Conservation (phyloP, 1,140 invertebrate species). For the Pectinophora gossypiella region DNA sequence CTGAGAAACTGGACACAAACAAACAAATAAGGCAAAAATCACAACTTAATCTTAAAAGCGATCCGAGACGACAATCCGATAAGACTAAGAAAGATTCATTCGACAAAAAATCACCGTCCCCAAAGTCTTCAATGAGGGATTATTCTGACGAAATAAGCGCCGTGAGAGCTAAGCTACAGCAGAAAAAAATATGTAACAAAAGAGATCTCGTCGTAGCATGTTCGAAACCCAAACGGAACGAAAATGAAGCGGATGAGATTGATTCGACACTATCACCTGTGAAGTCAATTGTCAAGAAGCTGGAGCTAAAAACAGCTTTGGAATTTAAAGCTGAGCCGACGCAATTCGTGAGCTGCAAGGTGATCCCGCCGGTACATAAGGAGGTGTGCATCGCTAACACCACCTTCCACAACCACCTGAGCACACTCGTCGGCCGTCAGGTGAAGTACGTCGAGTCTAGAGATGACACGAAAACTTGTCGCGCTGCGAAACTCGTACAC, state of each 20-base stretch:
- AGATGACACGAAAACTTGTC: constrained; percentile 54
- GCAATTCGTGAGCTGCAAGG: constrained; percentile 63
- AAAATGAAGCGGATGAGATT: constrained; percentile 47
- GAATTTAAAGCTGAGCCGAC: constrained; percentile 55
- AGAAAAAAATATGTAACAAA: constrained; percentile 66
- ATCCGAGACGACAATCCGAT: constrained; percentile 51
- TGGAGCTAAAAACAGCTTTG: constrained; percentile 64
- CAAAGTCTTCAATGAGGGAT: constrained; percentile 54
- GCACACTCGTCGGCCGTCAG: constrained; percentile 67
- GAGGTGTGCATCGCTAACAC: constrained; percentile 64
- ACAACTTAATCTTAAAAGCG: constrained; percentile 54
- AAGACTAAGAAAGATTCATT: constrained; percentile 55
- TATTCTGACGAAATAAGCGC: constrained; percentile 71
- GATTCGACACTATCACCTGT: constrained; percentile 63
- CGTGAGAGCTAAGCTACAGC: constrained; percentile 66
- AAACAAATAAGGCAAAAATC: constrained; percentile 64
- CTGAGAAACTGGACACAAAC: constrained; percentile 47
- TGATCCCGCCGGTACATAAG: constrained; percentile 66
- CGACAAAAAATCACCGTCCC: constrained; percentile 46
- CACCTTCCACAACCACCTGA: constrained; percentile 68
- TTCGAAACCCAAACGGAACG: constrained; percentile 46
- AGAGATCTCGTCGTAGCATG: constrained; percentile 38
- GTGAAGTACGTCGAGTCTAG: constrained; percentile 60
- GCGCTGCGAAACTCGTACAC: constrained; percentile 41
- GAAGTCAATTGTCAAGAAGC: constrained; percentile 69